These are phyloP conservation scores for Rapana venosa DNA, from an alignment of 2,888 invertebrate genomes.

Conservation along the genomic window DNA sequence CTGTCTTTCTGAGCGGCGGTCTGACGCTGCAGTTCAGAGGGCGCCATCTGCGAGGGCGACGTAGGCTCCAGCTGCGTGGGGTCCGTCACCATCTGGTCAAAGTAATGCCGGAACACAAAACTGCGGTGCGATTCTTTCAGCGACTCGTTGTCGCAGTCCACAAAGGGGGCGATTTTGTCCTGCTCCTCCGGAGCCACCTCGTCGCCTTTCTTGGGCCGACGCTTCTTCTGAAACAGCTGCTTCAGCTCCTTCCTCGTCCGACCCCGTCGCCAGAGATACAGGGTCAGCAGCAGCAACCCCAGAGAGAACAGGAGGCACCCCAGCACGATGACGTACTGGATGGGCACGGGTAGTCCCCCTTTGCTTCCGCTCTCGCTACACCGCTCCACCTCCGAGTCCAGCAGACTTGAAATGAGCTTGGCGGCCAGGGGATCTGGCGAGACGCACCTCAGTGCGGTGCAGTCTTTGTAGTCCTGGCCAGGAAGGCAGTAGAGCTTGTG, in stretches of 20 bases:
- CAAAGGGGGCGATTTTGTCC: slow-evolving; percentile 57
- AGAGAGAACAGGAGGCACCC: slow-evolving; percentile 56
- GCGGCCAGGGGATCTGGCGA: slow-evolving; percentile 53
- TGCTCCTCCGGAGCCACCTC: slow-evolving; percentile 53
- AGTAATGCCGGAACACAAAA: slow-evolving; percentile 70
- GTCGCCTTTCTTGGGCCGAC: slow-evolving; percentile 55
- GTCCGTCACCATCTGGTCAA: slow-evolving; percentile 66
- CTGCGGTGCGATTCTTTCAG: slow-evolving; percentile 70
- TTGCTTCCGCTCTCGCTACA: slow-evolving; percentile 49
- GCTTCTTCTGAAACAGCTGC: slow-evolving; percentile 39
- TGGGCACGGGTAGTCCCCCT: slow-evolving; percentile 50
- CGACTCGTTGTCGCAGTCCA: slow-evolving; percentile 64
- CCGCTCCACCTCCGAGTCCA: slow-evolving; percentile 51
- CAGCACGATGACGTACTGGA: slow-evolving; percentile 54
- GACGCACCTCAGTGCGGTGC: slow-evolving; percentile 57
- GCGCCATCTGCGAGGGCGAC: slow-evolving; percentile 32
- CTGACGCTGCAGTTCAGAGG: slow-evolving; percentile 20
- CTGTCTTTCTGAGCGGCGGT: slow-evolving; percentile 51
- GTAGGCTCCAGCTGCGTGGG: slow-evolving; percentile 53
- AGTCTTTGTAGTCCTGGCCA: slow-evolving; percentile 47
- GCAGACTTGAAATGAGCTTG: slow-evolving; percentile 52
- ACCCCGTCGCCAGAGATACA: slow-evolving; percentile 59
- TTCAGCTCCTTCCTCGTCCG: slow-evolving; percentile 53
- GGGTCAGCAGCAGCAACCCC: slow-evolving; percentile 55
- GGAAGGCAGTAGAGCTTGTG: slow-evolving; percentile 52